Evolutionary conservation across 2,113 vertebrate genomes (phyloP).

Genomic region (Blennius ocellaris): DNA sequence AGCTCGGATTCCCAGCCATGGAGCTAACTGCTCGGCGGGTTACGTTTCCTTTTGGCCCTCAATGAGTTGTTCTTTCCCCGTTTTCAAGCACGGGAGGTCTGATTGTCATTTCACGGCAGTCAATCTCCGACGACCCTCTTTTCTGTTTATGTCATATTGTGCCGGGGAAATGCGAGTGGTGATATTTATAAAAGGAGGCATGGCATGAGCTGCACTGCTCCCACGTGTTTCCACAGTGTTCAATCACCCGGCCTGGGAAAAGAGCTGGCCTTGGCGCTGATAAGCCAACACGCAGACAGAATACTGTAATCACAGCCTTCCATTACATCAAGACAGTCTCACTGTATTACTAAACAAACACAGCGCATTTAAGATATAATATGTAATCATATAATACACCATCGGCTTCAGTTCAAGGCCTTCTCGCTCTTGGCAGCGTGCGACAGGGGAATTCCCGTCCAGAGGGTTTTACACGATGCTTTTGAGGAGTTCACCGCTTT

Average conservation of each 20-base stretch:
- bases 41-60: slow-evolving; percentile 64
- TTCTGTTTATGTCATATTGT: slow-evolving; percentile 69
- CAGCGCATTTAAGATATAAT: slow-evolving; percentile 55
- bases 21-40: slow-evolving; percentile 45
- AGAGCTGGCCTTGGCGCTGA: slow-evolving; percentile 64
- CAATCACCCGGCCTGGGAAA: slow-evolving; percentile 48
- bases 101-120: slow-evolving; percentile 67
- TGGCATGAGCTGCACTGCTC: slow-evolving; percentile 50
- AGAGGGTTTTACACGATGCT: slow-evolving; percentile 48
- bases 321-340: slow-evolving; percentile 54
- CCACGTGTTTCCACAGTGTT: slow-evolving; percentile 65
- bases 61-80: slow-evolving; percentile 41
- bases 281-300: slow-evolving; percentile 46
- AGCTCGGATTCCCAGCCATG: slow-evolving; percentile 25
- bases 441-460: slow-evolving; percentile 47
- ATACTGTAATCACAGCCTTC: slow-evolving; percentile 64
- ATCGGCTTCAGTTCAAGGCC: slow-evolving; percentile 69
- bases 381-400: slow-evolving; percentile 51
- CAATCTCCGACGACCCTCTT: slow-evolving; percentile 49
- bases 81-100: slow-evolving; percentile 51
- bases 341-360: slow-evolving; percentile 69
- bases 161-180: slow-evolving; percentile 32
- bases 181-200: slow-evolving; percentile 61
- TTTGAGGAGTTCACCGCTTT: slow-evolving; percentile 56
- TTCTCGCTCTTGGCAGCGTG: slow-evolving; percentile 61